Conservation (phyloP, 2,113 vertebrate genomes). For the Capreolus pygargus region DNA sequence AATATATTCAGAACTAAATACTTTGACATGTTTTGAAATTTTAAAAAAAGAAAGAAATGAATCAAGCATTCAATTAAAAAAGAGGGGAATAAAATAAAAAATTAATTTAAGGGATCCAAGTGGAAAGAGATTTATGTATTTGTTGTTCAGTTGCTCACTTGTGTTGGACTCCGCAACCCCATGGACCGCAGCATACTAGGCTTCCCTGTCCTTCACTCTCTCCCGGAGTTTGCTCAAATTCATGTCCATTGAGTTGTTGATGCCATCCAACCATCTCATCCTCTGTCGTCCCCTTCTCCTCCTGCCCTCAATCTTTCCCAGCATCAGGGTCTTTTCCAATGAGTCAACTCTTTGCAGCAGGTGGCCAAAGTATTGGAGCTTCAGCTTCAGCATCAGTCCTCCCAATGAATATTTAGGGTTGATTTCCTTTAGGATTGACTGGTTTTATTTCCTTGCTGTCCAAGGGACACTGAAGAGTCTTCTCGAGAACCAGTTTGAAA, state of each 20-base stretch:
- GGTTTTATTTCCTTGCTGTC: not conserved
- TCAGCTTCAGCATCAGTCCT: not conserved
- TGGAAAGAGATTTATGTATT: not conserved
- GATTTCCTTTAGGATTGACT: not conserved
- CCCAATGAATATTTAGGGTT: not conserved
- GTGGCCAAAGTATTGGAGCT: not conserved
- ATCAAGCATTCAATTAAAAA: not conserved
- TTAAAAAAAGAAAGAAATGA: not conserved
- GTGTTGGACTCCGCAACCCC: not conserved
- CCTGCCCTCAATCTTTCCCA: not conserved
- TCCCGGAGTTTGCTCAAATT: not conserved
- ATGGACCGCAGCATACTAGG: not conserved
- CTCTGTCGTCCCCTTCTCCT: not conserved
- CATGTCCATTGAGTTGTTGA: not conserved
- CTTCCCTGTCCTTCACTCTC: not conserved
- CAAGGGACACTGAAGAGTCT: not conserved
- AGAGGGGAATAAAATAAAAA: not conserved
- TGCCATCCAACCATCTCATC: not conserved
- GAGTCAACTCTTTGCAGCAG: not conserved
- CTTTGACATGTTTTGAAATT: not conserved
- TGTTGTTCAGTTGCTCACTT: not conserved
- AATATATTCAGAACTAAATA: not conserved
- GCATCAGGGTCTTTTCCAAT: not conserved
- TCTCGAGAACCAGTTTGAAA: not conserved
- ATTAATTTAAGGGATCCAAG: not conserved